Evolutionary conservation across 2,797 vertebrate genomes (phyloP).

Genomic region (Rhinogobio ventralis): DNA sequence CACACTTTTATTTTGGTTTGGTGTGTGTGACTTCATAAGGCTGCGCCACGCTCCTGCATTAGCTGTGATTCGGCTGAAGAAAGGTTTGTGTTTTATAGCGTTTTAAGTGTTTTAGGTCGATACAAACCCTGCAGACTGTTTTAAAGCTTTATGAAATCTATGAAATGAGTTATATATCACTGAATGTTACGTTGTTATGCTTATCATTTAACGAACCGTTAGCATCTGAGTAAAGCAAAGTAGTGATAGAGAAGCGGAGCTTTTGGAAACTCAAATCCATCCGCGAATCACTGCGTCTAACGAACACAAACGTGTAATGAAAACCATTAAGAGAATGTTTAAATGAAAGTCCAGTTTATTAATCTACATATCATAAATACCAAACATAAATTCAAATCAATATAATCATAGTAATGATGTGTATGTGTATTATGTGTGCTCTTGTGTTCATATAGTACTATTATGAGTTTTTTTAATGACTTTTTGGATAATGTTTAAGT

Average conservation of each 20-base stretch:
- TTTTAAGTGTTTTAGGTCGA: neutral
- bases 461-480: too few relatives aligned
- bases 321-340: too few relatives aligned
- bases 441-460: too few relatives aligned
- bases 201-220: neutral
- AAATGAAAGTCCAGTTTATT: too few relatives aligned
- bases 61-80: neutral
- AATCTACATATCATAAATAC: too few relatives aligned
- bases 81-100: neutral
- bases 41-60: neutral
- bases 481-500: too few relatives aligned
- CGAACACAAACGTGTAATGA: neutral
- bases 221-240: neutral
- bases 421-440: too few relatives aligned
- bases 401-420: too few relatives aligned
- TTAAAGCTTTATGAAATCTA: neutral
- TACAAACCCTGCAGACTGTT: neutral
- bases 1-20: neutral
- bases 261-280: neutral
- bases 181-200: neutral
- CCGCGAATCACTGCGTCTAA: neutral
- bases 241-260: neutral
- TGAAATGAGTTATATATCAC: neutral
- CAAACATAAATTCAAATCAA: neutral
- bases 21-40: neutral